These are phyloP conservation scores for Falco novaeseelandiae DNA, from an alignment of 2,797 vertebrate species.

Conservation along the genomic window DNA sequence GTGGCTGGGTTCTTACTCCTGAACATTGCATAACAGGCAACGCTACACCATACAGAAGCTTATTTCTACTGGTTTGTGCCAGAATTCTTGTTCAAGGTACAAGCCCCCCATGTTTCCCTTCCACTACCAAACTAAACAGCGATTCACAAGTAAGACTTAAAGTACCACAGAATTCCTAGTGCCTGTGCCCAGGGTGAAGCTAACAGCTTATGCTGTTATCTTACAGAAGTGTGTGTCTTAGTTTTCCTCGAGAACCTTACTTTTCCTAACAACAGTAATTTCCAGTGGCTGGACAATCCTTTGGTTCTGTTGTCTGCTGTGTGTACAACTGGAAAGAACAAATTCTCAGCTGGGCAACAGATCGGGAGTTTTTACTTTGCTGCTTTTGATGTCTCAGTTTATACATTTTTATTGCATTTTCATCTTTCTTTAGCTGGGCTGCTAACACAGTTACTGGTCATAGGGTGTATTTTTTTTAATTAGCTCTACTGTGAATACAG, in stretches of 20 bases:
- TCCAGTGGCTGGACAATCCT: background rate
- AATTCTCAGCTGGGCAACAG: background rate
- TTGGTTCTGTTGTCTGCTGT: background rate
- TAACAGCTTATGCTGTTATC: background rate
- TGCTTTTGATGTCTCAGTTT: background rate
- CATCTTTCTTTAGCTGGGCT: background rate
- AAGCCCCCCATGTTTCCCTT: background rate
- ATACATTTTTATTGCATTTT: background rate
- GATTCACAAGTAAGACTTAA: background rate
- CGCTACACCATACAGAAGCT: background rate
- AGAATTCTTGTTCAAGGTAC: background rate
- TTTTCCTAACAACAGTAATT: background rate
- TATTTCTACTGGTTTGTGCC: background rate
- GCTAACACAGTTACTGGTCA: background rate
- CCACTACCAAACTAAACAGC: background rate
- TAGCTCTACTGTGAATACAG: background rate
- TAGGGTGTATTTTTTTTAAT: background rate
- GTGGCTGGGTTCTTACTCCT: background rate
- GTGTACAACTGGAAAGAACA: background rate
- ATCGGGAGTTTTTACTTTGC: background rate
- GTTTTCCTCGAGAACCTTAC: background rate
- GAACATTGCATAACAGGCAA: background rate
- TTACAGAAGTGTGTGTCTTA: background rate
- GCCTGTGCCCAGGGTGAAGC: background rate
- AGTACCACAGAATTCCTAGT: background rate